Base-by-base conservation (phyloP, 2,888 invertebrate genomes). In the Yponomeuta evonymella region DNA sequence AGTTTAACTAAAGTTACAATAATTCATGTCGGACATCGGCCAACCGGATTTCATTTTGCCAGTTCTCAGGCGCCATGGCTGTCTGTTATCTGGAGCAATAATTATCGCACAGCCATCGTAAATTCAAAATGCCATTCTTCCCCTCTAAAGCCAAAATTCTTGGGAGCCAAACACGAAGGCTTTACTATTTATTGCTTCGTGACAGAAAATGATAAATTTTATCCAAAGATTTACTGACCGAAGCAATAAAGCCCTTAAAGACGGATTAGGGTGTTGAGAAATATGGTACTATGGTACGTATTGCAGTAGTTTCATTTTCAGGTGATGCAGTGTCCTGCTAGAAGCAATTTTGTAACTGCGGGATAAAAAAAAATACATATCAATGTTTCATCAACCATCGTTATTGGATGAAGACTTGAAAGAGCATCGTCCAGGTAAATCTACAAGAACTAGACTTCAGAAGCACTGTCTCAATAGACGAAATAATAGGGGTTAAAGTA, bases 41-140 rank as follows among this genome's bases (percentile, higher is more conserved):
- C 75, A 77, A 79, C 81, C 79, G 79, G 83, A 80, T 77, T 76
- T 76, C 73, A 69, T 71, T 65, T 51, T 15, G 69, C 33, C 48
- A 29, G 69, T 62, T n/a, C 70, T 62, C 69, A 69, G 51, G 43
- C 63, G 63, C 70, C 62, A 63, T 63, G 63, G 33, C 63, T 63
- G 63, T 63, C 63, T 36, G 63, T 63, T 64, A 72, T 70, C 72
- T 67, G 67, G 67, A 58, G 23, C 70, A 62, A 71, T 72, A 75
- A 75, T 74, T 73, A 75, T 71, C 43, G 70, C 68, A 23, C 72
- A 73, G 74, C 70, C 74, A 70, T 72, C 72, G 74, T 75, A 74
- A 76, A 75, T 73, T 71, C 71, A 70, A 70, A 67, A 71, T 71
- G 73, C 72, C 71, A 72, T 73, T 73, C 73, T 70, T 72, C 73